Conservation (phyloP, 2,888 invertebrate genomes). For the Rotaria macrura region DNA sequence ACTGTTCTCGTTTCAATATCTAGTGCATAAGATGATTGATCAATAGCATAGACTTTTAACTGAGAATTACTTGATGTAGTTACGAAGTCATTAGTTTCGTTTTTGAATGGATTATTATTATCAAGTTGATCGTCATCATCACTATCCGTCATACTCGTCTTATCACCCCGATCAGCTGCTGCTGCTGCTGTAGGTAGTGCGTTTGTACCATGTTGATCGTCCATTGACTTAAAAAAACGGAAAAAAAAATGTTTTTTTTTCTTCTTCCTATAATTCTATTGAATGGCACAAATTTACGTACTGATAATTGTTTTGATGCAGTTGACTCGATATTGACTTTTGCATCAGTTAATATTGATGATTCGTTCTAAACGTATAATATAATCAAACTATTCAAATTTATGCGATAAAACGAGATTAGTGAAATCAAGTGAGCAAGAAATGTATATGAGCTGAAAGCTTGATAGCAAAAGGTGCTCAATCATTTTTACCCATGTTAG, state of each 20-base stretch:
- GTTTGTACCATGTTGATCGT: background rate
- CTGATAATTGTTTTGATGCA: background rate
- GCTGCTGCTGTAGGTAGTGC: background rate
- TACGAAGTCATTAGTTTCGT: too few relatives aligned
- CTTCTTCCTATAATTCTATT: too few relatives aligned
- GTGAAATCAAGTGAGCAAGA: background rate
- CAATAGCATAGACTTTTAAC: background rate
- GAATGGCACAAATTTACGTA: background rate
- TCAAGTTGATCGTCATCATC: background rate
- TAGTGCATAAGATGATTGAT: background rate
- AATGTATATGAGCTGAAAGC: background rate
- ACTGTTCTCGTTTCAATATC: background rate
- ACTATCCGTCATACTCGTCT: background rate
- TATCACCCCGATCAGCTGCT: background rate
- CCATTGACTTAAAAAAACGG: background rate
- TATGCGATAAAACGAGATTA: background rate
- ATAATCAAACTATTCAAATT: background rate
- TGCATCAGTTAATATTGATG: background rate
- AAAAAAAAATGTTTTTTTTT: background rate
- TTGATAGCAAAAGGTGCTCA: background rate
- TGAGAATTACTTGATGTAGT: background rate
- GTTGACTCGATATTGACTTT: background rate
- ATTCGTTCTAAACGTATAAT: background rate
- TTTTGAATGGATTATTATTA: background rate
- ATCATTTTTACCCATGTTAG: background rate